phyloP scores from a whole-genome alignment of 2,888 invertebrate species.

The Malthinus flaveolus region DNA sequence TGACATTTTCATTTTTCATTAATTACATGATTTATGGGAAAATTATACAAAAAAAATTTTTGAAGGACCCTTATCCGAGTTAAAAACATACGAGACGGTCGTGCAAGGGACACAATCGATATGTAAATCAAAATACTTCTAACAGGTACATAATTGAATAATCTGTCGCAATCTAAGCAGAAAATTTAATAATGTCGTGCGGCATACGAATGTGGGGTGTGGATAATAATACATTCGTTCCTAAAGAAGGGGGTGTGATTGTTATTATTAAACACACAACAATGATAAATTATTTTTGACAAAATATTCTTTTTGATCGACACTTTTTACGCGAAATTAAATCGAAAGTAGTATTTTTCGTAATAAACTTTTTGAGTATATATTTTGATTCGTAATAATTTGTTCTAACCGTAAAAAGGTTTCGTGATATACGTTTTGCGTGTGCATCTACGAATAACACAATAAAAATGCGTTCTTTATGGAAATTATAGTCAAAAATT shows the following conservation, averaged over 20 bases:
- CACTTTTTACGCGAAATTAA: slow-evolving; percentile 1
- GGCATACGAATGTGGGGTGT: slow-evolving; percentile 36
- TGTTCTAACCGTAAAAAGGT: slow-evolving; percentile 20
- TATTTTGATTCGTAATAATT: slow-evolving; percentile 21
- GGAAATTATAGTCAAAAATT: slow-evolving; percentile 19
- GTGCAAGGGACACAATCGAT: slow-evolving; percentile 19
- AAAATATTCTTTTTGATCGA: slow-evolving; percentile 7
- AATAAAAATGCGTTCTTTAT: slow-evolving; percentile 21
- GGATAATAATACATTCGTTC: slow-evolving; percentile 40
- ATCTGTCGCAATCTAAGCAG: slow-evolving; percentile 41
- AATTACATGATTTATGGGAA: too few species aligned
- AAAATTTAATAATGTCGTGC: slow-evolving; percentile 42
- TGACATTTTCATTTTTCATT: background rate
- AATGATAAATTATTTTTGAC: slow-evolving; percentile 27
- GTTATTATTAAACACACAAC: slow-evolving; percentile 32
- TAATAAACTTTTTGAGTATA: slow-evolving; percentile 16
- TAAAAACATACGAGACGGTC: background rate
- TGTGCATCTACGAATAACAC: slow-evolving; percentile 18
- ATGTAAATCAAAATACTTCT: slow-evolving; percentile 30
- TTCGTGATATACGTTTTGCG: slow-evolving; percentile 26
- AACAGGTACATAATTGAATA: slow-evolving; percentile 39
- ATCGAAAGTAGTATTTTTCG: slow-evolving; percentile 4
- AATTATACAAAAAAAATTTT: too few species aligned
- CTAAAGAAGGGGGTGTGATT: slow-evolving; percentile 35
- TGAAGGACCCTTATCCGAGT: too few species aligned